Evolutionary conservation across 2,113 vertebrate genomes (phyloP).

Genomic region (Sarotherodon lohbergeri): DNA sequence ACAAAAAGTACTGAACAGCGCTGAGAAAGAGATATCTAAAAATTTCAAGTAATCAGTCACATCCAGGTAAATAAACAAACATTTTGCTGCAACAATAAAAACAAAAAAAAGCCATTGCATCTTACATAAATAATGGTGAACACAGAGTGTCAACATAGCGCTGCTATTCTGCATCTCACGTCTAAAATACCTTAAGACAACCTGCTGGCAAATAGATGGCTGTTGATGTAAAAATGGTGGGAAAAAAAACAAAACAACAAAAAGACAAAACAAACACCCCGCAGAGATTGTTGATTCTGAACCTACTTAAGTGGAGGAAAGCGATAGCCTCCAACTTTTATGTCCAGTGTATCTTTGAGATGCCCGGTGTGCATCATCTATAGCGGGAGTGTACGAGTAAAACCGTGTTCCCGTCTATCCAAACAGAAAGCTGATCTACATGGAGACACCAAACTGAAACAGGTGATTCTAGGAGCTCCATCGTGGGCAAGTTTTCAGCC

Average conservation of each 20-base stretch:
- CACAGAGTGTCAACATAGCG: slow-evolving; percentile 34
- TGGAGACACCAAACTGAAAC: not conserved
- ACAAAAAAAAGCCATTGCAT: slow-evolving; percentile 62
- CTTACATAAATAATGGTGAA: slow-evolving; percentile 56
- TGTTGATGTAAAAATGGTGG: slow-evolving; percentile 4
- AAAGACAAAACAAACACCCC: not conserved
- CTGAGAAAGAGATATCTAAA: slow-evolving; percentile 49
- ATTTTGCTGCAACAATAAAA: slow-evolving; percentile 64
- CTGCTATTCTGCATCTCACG: slow-evolving; percentile 41
- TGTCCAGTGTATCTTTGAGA: not conserved
- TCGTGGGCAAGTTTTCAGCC: not conserved
- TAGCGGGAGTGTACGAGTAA: not conserved
- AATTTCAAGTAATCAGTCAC: slow-evolving; percentile 77
- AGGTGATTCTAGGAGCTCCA: not conserved
- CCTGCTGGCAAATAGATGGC: slow-evolving; percentile 33
- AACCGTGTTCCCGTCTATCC: not conserved
- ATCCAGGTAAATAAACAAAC: slow-evolving; percentile 76
- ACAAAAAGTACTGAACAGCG: slow-evolving; percentile 58
- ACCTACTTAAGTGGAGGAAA: not conserved
- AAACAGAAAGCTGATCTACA: not conserved
- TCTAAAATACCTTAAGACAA: slow-evolving; percentile 39
- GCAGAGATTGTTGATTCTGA: not conserved
- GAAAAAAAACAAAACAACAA: not conserved
- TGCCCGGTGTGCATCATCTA: not conserved
- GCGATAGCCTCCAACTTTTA: not conserved